These are phyloP conservation scores for Cervus canadensis DNA, from an alignment of 2,113 vertebrate genomes.

Conservation along the genomic window DNA sequence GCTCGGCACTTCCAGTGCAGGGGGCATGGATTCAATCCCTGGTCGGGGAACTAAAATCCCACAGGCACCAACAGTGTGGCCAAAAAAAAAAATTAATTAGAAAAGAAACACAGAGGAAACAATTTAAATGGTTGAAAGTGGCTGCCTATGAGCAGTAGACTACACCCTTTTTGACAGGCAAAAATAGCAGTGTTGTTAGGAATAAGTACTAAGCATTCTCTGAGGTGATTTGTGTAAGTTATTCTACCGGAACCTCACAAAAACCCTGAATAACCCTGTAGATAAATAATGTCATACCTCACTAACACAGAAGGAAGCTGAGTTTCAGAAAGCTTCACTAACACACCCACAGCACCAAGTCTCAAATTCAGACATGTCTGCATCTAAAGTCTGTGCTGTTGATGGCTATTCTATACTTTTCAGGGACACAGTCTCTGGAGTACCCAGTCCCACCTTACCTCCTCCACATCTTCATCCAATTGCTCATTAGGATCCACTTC, in stretches of 20 bases:
- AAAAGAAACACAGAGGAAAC: neutral
- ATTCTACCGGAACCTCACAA: neutral
- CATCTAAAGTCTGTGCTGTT: neutral
- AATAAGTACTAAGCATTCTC: neutral
- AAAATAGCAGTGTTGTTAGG: neutral
- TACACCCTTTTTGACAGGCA: neutral
- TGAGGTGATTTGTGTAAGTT: neutral
- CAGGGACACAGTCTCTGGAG: neutral
- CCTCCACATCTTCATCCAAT: conserved; percentile 98
- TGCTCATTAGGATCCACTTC: conserved; percentile 99
- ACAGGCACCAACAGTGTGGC: neutral
- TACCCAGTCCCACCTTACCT: conserved; percentile 81
- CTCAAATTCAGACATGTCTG: neutral
- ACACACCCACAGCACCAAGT: neutral
- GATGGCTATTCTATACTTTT: neutral
- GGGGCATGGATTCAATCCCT: neutral
- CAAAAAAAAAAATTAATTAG: neutral
- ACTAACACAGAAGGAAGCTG: neutral
- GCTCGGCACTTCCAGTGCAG: neutral
- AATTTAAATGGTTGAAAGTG: neutral
- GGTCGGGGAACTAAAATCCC: neutral
- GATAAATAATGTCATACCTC: neutral
- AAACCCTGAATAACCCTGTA: neutral
- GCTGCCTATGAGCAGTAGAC: neutral
- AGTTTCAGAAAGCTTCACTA: neutral